Evolutionary conservation across 2,113 vertebrate genomes (phyloP).

Genomic region (Sorex araneus): DNA sequence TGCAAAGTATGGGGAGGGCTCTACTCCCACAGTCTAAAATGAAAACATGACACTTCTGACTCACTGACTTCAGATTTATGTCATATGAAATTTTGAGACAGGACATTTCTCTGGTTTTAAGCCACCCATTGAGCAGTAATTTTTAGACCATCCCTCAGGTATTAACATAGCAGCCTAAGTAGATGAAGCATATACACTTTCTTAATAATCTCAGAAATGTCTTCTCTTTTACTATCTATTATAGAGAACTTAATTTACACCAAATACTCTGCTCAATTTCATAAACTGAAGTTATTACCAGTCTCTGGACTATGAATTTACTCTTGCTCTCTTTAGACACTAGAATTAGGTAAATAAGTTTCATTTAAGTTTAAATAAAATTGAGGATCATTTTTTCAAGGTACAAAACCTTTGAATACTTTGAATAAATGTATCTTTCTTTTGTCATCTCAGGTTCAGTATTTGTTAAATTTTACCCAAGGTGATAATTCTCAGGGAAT

Average conservation of each 20-base stretch:
- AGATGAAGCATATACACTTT: not conserved
- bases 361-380: conserved; percentile 26
- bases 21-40: not conserved
- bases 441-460: not conserved
- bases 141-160: not conserved
- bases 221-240: not conserved
- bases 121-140: not conserved
- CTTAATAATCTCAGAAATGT: conserved; percentile 4
- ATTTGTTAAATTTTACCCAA: not conserved
- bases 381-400: not conserved
- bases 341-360: conserved; percentile 22
- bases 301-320: not conserved
- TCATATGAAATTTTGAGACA: not conserved
- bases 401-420: not conserved
- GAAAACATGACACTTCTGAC: not conserved
- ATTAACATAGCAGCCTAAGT: not conserved
- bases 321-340: not conserved
- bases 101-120: not conserved
- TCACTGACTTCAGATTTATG: not conserved
- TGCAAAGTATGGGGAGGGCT: rapidly evolving
- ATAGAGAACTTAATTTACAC: conserved; percentile 28
- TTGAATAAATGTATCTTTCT: not conserved
- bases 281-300: not conserved
- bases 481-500: not conserved
- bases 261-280: not conserved